Percentiles rank a stretch among this genome's conserved stretches.
These are phyloP conservation scores for Dendronephthya gigantea DNA, from an alignment of 64 coral and sea anemone species.

Conservation along the genomic window DNA sequence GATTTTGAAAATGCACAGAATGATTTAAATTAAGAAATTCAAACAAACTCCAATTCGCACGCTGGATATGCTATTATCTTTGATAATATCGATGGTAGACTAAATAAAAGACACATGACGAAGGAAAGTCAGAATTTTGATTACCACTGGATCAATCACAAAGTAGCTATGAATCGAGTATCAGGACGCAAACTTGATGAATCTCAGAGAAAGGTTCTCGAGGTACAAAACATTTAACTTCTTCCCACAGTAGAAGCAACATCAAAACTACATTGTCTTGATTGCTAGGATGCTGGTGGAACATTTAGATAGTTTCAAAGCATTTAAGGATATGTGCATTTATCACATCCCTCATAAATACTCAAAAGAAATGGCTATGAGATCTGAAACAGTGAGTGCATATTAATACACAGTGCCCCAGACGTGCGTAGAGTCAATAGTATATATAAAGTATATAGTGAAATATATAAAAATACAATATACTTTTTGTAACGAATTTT, in stretches of 20 bases:
- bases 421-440: no score
- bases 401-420: no score
- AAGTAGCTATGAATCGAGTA: slow-evolving; percentile 28
- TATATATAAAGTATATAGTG: no score
- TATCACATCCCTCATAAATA: slow-evolving; percentile 56
- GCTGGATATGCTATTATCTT: slow-evolving; percentile 37
- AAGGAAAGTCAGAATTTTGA: slow-evolving; percentile 17
- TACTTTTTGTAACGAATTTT: no score
- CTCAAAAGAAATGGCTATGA: slow-evolving; percentile 19
- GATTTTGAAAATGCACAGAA: background rate
- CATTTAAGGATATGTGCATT: slow-evolving; percentile 39
- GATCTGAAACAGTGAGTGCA: slow-evolving; percentile 31
- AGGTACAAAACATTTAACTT: background rate
- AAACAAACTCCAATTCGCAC: slow-evolving; percentile 10
- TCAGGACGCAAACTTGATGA: slow-evolving; percentile 16
- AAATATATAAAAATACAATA: no score
- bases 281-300: slow-evolving; percentile 35
- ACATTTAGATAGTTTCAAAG: slow-evolving; percentile 21
- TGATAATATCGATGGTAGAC: slow-evolving; percentile 38
- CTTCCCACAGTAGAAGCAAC: slow-evolving; percentile 12
- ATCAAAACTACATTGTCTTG: slow-evolving; percentile 40
- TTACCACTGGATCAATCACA: slow-evolving; percentile 40
- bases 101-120: slow-evolving; percentile 39
- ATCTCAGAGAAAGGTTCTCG: background rate
- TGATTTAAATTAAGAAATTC: background rate